Evolutionary conservation across 2,113 vertebrate genomes (phyloP), one percentile per base, ranked within the genome.

Genomic region (Bambusicola thoracicus): DNA sequence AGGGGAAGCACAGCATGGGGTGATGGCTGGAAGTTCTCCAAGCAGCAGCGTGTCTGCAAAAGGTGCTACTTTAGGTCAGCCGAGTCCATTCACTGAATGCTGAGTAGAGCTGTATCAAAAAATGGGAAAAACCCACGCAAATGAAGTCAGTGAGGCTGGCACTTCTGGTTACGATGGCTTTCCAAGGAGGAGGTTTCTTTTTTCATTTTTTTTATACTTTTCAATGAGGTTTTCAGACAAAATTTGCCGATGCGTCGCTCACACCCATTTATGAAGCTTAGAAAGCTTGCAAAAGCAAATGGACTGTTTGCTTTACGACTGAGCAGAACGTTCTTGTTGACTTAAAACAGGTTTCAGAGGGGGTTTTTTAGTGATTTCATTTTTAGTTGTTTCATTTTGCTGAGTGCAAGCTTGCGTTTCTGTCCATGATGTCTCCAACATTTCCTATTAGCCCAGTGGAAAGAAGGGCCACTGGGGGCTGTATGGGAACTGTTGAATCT

Each of bases 81-180:
- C 0, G 0, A 0, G 13, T 74, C 17, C 2, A 6, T 32, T 11
- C 30, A 7, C 14, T 5, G 30, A 25, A 30, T 1, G 0, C 15
- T 43, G 74, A 56, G 18, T 0, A 12, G 36, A 12, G 17, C 3
- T 1, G 32, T 17, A 25, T 4, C 6, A 32, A 11, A 6, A 19
- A 16, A 3, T 6, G 43, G n/a, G 10, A 80, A 44, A 3, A 14
- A 27, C 27, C 13, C 24, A 25, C 4, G 7, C 21, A 7, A 2
- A 72, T 40, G 17, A 72, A 55, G 63, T 20, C 29, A 9, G 25
- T 1, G 1, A 32, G 49, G 30, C 1, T 41, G 36, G 66, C 41
- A 16, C 1, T 1, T 11, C 90, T 36, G 38, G 32, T 34, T 43
- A 6, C 6, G 16, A 68, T 16, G 65, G 8, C 58, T 88, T 75